A percentile compares a stretch with the other conserved stretches of the same genome.
These are phyloP conservation scores for Drosophila grimshawi DNA, from an alignment of 1,140 invertebrate genomes.

Conservation along the genomic window DNA sequence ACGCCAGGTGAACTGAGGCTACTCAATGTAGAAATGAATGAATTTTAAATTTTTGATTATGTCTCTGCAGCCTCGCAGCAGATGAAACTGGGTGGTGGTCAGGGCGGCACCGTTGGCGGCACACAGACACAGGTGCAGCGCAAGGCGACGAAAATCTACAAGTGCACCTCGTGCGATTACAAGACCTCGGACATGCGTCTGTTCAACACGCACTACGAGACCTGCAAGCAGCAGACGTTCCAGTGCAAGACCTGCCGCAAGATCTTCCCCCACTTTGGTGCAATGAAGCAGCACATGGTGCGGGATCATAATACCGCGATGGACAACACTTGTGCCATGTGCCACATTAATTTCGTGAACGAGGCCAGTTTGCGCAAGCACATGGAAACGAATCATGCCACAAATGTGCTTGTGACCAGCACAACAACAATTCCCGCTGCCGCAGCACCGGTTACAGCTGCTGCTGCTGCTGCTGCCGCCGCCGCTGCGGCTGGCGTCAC, in stretches of 20 bases:
- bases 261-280: conserved; percentile 79
- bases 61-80: conserved; percentile 22
- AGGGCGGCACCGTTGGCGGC: conserved; percentile 32
- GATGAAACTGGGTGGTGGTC: conserved; percentile 55
- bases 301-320: conserved; percentile 79
- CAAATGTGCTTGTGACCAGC: conserved; percentile 80
- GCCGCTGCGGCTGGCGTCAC: conserved; percentile 41
- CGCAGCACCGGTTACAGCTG: conserved; percentile 64
- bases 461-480: conserved; percentile 56
- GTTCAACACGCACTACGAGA: conserved; percentile 83
- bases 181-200: conserved; percentile 83
- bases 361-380: conserved; percentile 80
- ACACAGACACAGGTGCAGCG: conserved; percentile 73
- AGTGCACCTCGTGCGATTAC: conserved; percentile 84
- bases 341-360: conserved; percentile 82
- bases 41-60: background rate
- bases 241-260: conserved; percentile 83
- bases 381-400: conserved; percentile 83
- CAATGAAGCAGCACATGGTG: conserved; percentile 83
- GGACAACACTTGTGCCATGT: conserved; percentile 81
- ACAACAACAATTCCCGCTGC: conserved; percentile 76
- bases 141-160: conserved; percentile 82
- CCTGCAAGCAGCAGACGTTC: conserved; percentile 83
- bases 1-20: conserved; percentile 43
- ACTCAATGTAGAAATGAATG: background rate